phyloP scores from a whole-genome alignment of 2,113 vertebrate species.

The Passer montanus region DNA sequence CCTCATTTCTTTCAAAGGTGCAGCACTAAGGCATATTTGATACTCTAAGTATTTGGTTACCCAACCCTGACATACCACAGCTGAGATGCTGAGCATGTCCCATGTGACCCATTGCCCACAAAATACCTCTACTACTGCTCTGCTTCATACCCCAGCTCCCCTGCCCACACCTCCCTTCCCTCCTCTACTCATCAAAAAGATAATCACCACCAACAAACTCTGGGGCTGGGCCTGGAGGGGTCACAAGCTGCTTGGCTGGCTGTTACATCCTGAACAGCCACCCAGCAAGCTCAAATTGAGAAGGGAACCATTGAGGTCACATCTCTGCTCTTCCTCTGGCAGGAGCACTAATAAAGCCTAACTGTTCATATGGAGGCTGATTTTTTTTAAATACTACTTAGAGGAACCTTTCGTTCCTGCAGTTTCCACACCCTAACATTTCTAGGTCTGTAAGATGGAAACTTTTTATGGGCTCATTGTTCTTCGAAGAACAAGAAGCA shows the following conservation, averaged over 20 bases:
- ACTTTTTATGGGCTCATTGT: neutral
- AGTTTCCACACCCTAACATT: neutral
- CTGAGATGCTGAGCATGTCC: neutral
- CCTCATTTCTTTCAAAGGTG: neutral
- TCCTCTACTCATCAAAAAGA: neutral
- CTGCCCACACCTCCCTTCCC: neutral
- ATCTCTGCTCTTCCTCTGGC: neutral
- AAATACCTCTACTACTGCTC: neutral
- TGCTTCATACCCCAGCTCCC: neutral
- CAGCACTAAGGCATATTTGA: neutral
- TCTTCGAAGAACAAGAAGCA: neutral
- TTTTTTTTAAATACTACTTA: neutral
- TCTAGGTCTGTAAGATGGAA: neutral
- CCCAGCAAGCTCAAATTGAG: neutral
- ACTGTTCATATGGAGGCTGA: neutral
- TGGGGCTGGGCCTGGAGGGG: neutral
- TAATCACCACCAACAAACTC: neutral
- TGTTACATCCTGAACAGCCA: neutral
- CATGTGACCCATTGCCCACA: neutral
- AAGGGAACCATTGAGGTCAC: neutral
- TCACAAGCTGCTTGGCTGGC: neutral
- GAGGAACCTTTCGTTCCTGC: neutral
- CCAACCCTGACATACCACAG: neutral
- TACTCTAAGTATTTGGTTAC: neutral
- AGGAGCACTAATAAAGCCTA: neutral